Percentiles rank a stretch among this genome's conserved stretches.
Conservation (phyloP, 2,113 vertebrate species). For the Archocentrus centrarchus region DNA sequence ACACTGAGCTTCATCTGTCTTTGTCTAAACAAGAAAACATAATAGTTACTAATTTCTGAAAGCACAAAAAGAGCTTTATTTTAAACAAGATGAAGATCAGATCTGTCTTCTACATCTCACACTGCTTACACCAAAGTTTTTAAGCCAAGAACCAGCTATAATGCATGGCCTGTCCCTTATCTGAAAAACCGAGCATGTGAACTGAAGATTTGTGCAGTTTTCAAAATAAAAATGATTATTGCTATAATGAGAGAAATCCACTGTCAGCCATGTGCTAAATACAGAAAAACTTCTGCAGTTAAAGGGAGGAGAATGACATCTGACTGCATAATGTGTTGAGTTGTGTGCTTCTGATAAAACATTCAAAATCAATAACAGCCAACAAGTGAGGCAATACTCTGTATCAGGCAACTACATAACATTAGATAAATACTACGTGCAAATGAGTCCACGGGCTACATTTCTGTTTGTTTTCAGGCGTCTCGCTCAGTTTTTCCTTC, state of each 20-base stretch:
- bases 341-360: not conserved
- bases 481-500: conserved; percentile 33
- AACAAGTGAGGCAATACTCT: not conserved
- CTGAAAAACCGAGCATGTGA: too few relatives aligned
- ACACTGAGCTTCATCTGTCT: conserved; percentile 85
- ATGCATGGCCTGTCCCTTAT: not conserved
- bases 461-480: conserved; percentile 46
- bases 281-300: not conserved
- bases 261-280: not conserved
- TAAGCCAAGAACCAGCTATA: not conserved
- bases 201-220: not conserved
- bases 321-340: not conserved
- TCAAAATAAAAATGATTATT: not conserved
- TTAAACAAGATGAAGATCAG: not conserved
- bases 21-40: conserved; percentile 70
- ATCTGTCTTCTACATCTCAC: not conserved
- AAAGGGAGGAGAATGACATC: not conserved
- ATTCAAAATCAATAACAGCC: not conserved
- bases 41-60: not conserved
- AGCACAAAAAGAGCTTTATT: not conserved
- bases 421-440: conserved; percentile 22
- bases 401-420: not conserved
- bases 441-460: conserved; percentile 18
- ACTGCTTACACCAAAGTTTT: not conserved
- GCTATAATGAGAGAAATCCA: not conserved